Evolutionary conservation across 2,797 vertebrate species (phyloP), one percentile per base, ranked within the genome.

Genomic region (Fringilla coelebs): DNA sequence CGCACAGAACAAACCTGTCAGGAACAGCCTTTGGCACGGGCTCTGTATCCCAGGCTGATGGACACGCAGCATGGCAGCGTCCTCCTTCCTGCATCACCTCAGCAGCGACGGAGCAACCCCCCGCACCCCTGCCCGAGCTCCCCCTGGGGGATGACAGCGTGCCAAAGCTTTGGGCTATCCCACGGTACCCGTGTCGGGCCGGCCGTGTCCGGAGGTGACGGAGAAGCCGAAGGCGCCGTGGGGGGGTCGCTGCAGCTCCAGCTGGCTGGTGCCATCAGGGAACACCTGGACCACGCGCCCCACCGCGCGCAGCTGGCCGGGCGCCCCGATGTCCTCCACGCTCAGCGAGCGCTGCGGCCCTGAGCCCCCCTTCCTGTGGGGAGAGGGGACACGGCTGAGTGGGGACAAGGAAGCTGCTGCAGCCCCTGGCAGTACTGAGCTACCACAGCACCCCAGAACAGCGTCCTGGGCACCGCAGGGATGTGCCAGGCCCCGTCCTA

Each of bases 131-230:
- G 55, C 49, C 54, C 29, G 11, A 0, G 51, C 22, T 68, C 0
- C 4, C 49, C 5, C 32, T 2, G 13, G 38, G 31, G 45, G 13
- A n/a, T n/a, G 41, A 43, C 0, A 0, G 3, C 1, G 9, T 6
- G 4, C 26, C 58, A 29, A 2, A 3, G 3, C 26, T 43, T 20
- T 22, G 62, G 70, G 74, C 12, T 0, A 22, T 19, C 13, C 40
- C 45, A 6, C 40, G 1, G 0, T 97, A 99, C 99, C 99, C 97
- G 99, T 98, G 97, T 99, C 98, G 2, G 98, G 98, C 80, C 98
- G 98, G 88, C 99, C 99, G 13, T 98, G 98, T 55, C 99, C 99
- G 1, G 99, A 98, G 54, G 98, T 99, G 95, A 99, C 98, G 7
- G 97, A 96, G 74, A 99, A 99, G 46, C 99, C 99, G 2, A 99